Percentiles rank a stretch among this genome's conserved stretches.
Evolutionary conservation across 2,888 invertebrate species (phyloP).

Genomic region (Phalera bucephala): DNA sequence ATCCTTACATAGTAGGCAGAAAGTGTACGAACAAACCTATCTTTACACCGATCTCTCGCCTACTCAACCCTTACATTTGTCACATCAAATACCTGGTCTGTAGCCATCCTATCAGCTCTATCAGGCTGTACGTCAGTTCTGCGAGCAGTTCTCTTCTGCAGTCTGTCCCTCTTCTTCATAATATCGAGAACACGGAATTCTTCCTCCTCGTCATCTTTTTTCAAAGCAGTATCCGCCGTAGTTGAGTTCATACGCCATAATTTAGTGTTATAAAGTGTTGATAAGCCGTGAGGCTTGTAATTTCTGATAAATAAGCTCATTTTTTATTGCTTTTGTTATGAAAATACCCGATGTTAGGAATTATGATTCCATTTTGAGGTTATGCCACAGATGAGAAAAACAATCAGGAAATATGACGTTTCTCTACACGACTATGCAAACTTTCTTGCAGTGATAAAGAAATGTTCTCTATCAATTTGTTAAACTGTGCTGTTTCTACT

Average conservation of each 20-base stretch:
- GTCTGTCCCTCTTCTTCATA: conserved; percentile 57
- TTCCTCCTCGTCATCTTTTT: conserved; percentile 60
- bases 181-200: conserved; percentile 81
- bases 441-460: no score
- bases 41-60: no score
- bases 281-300: conserved; percentile 46
- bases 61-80: no score
- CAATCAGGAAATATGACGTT: not conserved
- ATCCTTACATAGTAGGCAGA: no score
- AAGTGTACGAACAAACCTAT: no score
- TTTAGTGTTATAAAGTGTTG: conserved; percentile 47
- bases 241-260: conserved; percentile 70
- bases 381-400: conserved; percentile 16
- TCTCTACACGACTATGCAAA: not conserved
- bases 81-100: conserved; percentile 76
- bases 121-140: conserved; percentile 67
- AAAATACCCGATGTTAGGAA: conserved; percentile 7
- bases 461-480: no score
- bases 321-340: conserved; percentile 28
- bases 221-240: conserved; percentile 47
- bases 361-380: conserved; percentile 41
- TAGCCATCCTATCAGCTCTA: conserved; percentile 67
- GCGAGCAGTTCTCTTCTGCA: conserved; percentile 43
- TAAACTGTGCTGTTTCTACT: no score
- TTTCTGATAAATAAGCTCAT: conserved; percentile 70